phyloP scores from a whole-genome alignment of 2,888 invertebrate genomes.

The Timema podura region DNA sequence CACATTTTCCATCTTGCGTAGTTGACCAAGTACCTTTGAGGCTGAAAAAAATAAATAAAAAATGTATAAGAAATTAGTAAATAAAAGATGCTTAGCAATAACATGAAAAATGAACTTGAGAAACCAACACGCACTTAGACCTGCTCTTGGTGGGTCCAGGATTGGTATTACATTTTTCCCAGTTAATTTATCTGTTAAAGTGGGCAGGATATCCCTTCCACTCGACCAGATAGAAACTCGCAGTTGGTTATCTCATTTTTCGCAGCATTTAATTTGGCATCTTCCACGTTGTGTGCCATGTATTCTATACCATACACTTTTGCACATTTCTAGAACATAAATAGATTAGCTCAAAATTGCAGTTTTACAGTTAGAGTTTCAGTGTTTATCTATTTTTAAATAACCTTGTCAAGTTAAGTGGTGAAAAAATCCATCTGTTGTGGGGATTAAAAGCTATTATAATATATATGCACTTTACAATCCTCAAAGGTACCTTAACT shows the following conservation, averaged over 20 bases:
- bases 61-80: not conserved
- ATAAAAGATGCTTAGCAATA: conserved; percentile 1
- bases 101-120: not conserved
- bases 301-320: conserved; percentile 56
- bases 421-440: too few relatives aligned
- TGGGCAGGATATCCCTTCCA: conserved; percentile 52
- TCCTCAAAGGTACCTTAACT: too few relatives aligned
- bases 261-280: conserved; percentile 54
- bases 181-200: conserved; percentile 38
- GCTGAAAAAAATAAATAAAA: conserved; percentile 34
- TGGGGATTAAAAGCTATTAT: too few relatives aligned
- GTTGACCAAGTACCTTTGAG: conserved; percentile 43
- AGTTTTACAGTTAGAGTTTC: too few relatives aligned
- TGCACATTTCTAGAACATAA: conserved; percentile 33
- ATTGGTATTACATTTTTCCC: conserved; percentile 49
- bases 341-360: not conserved
- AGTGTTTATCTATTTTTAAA: too few relatives aligned
- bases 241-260: conserved; percentile 50
- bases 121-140: conserved; percentile 42
- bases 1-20: conserved; percentile 47
- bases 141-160: conserved; percentile 59
- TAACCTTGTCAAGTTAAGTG: too few relatives aligned
- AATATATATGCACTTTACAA: too few relatives aligned
- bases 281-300: conserved; percentile 51
- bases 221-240: conserved; percentile 53